These are phyloP conservation scores for Drosophila atroscutellata DNA, from an alignment of 2,888 invertebrate species.

Conservation along the genomic window DNA sequence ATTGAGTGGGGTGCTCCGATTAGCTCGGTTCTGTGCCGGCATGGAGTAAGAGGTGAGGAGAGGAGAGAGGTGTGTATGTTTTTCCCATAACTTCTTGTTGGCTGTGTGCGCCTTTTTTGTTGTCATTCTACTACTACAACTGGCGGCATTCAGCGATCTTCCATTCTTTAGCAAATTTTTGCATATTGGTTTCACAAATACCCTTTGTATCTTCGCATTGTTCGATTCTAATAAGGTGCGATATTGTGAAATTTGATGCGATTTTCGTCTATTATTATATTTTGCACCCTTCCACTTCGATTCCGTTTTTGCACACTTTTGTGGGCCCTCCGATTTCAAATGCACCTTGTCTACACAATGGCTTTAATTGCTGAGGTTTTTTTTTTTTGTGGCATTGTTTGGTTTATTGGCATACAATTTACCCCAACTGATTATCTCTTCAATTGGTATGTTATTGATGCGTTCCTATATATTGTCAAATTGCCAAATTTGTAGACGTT, in stretches of 20 bases:
- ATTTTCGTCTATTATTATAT: slow-evolving; percentile 65
- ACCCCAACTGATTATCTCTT: slow-evolving; percentile 55
- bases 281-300: slow-evolving; percentile 56
- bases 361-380: slow-evolving; percentile 64
- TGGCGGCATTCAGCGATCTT: slow-evolving; percentile 21
- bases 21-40: slow-evolving; percentile 53
- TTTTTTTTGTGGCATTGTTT: slow-evolving; percentile 40
- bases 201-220: slow-evolving; percentile 54
- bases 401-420: slow-evolving; percentile 46
- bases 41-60: slow-evolving; percentile 15
- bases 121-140: slow-evolving; percentile 25
- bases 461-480: slow-evolving; percentile 54
- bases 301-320: slow-evolving; percentile 36
- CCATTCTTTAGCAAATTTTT: slow-evolving; percentile 46
- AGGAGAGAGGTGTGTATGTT: slow-evolving; percentile 75
- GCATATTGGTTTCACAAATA: slow-evolving; percentile 51
- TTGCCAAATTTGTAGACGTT: slow-evolving; percentile 48
- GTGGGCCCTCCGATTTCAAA: slow-evolving; percentile 10
- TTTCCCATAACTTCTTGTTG: slow-evolving; percentile 81
- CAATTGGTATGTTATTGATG: slow-evolving; percentile 73
- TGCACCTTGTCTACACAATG: slow-evolving; percentile 42
- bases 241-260: slow-evolving; percentile 82
- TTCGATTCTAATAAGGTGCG: slow-evolving; percentile 78
- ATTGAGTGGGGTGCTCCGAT: slow-evolving; percentile 73
- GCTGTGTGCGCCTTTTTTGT: slow-evolving; percentile 63